phyloP scores from a whole-genome alignment of 2,797 vertebrate genomes.

The Xyrichtys novacula region DNA sequence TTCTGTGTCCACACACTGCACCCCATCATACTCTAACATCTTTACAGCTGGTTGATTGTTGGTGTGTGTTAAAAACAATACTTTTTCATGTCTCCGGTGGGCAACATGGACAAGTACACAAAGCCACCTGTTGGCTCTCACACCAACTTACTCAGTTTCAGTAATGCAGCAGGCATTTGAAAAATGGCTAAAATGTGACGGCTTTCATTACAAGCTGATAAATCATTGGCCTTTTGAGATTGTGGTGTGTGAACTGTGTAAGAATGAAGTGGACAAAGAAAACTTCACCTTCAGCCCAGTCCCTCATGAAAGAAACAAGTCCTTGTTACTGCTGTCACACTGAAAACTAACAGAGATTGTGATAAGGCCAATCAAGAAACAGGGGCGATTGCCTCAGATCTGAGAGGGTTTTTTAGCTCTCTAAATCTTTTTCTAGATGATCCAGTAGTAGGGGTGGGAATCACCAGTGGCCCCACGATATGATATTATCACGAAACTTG shows the following conservation, averaged over 20 bases:
- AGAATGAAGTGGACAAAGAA: slow-evolving; percentile 7
- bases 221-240: background rate
- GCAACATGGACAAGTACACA: background rate
- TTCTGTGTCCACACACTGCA: slow-evolving; percentile 3
- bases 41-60: background rate
- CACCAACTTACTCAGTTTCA: slow-evolving; percentile 18
- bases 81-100: background rate
- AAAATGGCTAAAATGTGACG: slow-evolving; percentile 9
- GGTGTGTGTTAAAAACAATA: background rate
- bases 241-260: slow-evolving; percentile 19
- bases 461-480: too few species aligned
- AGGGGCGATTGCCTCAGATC: slow-evolving; percentile 23
- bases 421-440: slow-evolving; percentile 42
- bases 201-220: slow-evolving; percentile 16
- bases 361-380: slow-evolving; percentile 20
- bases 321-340: background rate
- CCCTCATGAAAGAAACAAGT: background rate
- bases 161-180: slow-evolving; percentile 7
- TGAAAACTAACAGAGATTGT: slow-evolving; percentile 6
- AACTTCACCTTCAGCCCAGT: slow-evolving; percentile 28
- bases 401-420: slow-evolving; percentile 52
- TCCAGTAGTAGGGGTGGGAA: too few species aligned
- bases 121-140: slow-evolving; percentile 8
- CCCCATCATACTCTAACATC: background rate
- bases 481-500: too few species aligned